Evolutionary conservation across 2,113 vertebrate genomes (phyloP), one percentile per base, ranked within the genome.

Genomic region (Pimephales promelas): DNA sequence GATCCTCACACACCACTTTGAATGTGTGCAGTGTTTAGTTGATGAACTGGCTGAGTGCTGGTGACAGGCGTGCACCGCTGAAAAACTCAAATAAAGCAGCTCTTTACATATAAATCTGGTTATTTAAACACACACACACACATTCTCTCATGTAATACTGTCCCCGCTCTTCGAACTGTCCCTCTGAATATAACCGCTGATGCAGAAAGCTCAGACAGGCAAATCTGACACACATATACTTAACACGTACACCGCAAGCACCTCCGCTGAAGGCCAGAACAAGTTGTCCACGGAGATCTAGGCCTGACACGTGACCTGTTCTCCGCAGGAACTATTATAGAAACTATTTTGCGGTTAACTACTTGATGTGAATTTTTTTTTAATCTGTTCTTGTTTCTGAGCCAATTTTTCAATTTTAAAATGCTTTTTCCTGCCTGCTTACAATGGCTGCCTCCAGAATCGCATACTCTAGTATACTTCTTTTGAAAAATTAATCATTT

Each of bases 31-130:
- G 94, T 95, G 92, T 94, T 94, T 95, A 94, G 95, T 96, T 96
- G 95, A 95, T 96, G 95, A 95, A 95, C 94, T 94, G 93, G 95
- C 93, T 95, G 94, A 96, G 94, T 94, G 95, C 94, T 94, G 93
- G 94, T 96, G 95, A 94, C 95, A 96, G 94, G 94, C 95, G 93
- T 95, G 95, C 94, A 94, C 93, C 7, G 93, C 87, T 94, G 95
- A 93, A 95, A 95, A 96, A 95, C 96, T 52, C 49, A 94, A 95
- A 95, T 95, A 94, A 95, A 95, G 94, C 94, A 95, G 94, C 94
- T 94, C 95, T 72, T 96, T 95, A 95, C 52, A 78, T 83, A 68
- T 94, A 95, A 95, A 95, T 95, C 94, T 95, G 95, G 93, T 95
- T 96, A 94, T 95, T 94, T 95, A 94, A 95, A 92, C 92, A 88